Evolutionary conservation across 2,113 vertebrate genomes (phyloP).

Genomic region (Tylochromis polylepis): DNA sequence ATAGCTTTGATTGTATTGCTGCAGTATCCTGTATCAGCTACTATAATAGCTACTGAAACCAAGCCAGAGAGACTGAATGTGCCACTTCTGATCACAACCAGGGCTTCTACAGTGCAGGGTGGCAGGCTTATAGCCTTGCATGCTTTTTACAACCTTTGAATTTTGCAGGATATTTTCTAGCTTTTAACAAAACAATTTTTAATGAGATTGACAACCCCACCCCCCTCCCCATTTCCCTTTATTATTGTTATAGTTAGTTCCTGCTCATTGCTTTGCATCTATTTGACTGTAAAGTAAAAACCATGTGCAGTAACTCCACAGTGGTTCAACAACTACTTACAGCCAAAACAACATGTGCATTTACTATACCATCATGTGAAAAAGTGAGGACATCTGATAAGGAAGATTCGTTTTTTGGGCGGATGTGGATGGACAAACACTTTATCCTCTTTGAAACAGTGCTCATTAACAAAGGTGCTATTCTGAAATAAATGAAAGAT

Average conservation of each 20-base stretch:
- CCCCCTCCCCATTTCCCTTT: neutral
- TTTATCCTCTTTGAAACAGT: neutral
- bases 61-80: conserved; percentile 44
- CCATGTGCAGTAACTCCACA: neutral
- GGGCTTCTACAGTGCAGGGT: conserved; percentile 50
- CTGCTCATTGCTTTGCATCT: neutral
- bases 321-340: conserved; percentile 25
- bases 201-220: neutral
- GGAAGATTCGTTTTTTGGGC: neutral
- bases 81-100: conserved; percentile 37
- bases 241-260: neutral
- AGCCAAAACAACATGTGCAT: conserved; percentile 24
- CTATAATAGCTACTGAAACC: neutral
- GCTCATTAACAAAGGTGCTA: neutral
- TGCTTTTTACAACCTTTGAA: conserved; percentile 51
- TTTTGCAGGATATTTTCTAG: conserved; percentile 53
- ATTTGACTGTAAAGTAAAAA: conserved; percentile 4
- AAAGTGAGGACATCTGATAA: neutral
- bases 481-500: neutral
- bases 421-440: neutral
- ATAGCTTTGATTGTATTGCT: conserved; percentile 41
- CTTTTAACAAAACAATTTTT: conserved; percentile 45
- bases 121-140: conserved; percentile 36
- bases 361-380: neutral
- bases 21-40: conserved; percentile 32